Conservation (phyloP, 2,113 vertebrate species). For the Sceloporus tristichus region DNA sequence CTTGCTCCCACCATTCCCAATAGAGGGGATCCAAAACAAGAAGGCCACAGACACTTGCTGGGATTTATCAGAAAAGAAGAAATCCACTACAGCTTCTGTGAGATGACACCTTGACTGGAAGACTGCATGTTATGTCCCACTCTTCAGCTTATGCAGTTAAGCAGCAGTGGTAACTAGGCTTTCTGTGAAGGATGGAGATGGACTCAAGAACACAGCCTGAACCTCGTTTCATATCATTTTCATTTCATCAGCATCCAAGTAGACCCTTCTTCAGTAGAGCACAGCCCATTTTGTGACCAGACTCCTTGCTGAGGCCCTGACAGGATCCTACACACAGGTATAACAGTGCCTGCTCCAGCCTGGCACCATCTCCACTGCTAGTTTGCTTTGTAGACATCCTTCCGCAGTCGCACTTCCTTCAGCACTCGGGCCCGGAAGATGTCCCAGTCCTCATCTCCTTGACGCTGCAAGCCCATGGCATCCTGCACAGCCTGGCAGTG, state of each 20-base stretch:
- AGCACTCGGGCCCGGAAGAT: slow-evolving; percentile 89
- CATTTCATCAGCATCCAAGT: not conserved
- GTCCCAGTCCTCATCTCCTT: slow-evolving; percentile 78
- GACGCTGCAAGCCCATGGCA: slow-evolving; percentile 83
- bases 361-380: slow-evolving; percentile 39
- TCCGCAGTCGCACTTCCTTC: slow-evolving; percentile 88
- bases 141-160: not conserved
- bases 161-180: not conserved
- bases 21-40: not conserved
- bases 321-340: too few relatives aligned
- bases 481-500: slow-evolving; percentile 86
- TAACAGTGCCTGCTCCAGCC: not conserved
- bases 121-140: too few relatives aligned
- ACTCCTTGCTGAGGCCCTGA: not conserved
- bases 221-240: not conserved
- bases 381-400: slow-evolving; percentile 88
- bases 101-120: not conserved
- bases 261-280: not conserved
- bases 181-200: not conserved
- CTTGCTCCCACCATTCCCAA: not conserved
- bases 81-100: not conserved
- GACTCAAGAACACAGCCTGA: not conserved
- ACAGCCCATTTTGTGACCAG: not conserved
- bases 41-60: not conserved
- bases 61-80: not conserved